Percentiles rank a stretch among this genome's conserved stretches.
Conservation (phyloP, 2,888 invertebrate genomes). For the Drosophila neotestacea region DNA sequence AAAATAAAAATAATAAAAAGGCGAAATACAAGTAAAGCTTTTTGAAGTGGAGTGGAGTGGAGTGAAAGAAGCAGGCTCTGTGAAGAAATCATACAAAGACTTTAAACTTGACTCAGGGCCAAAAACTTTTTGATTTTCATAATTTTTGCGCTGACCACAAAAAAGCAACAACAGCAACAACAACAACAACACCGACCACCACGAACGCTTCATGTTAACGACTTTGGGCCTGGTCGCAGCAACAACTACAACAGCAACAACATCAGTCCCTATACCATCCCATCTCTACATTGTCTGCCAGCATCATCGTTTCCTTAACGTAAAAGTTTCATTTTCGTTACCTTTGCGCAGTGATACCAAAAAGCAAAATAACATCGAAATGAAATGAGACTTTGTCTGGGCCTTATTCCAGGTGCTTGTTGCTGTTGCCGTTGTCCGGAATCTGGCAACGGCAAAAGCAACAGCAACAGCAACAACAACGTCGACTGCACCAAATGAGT, state of each 20-base stretch:
- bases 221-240: conserved; percentile 60
- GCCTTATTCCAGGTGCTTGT: conserved; percentile 37
- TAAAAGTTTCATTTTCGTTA: conserved; percentile 76
- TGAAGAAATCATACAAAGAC: conserved; percentile 75
- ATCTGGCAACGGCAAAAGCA: conserved; percentile 10
- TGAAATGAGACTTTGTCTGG: conserved; percentile 78
- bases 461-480: conserved; percentile 11
- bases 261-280: background rate
- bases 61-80: conserved; percentile 45
- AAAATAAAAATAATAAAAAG: conserved; percentile 39
- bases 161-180: conserved; percentile 49
- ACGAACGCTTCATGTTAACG: conserved; percentile 75
- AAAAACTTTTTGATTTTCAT: conserved; percentile 80
- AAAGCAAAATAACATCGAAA: conserved; percentile 65
- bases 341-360: conserved; percentile 74
- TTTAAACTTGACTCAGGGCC: conserved; percentile 59
- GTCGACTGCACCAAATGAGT: conserved; percentile 71
- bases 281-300: conserved; percentile 59
- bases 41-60: conserved; percentile 1
- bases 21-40: conserved; percentile 59
- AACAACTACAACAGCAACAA: conserved; percentile 11
- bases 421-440: conserved; percentile 21
- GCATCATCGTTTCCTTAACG: conserved; percentile 66
- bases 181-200: conserved; percentile 63
- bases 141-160: conserved; percentile 80